Evolutionary conservation across 2,797 vertebrate species (phyloP).

Genomic region (Mus caroli): DNA sequence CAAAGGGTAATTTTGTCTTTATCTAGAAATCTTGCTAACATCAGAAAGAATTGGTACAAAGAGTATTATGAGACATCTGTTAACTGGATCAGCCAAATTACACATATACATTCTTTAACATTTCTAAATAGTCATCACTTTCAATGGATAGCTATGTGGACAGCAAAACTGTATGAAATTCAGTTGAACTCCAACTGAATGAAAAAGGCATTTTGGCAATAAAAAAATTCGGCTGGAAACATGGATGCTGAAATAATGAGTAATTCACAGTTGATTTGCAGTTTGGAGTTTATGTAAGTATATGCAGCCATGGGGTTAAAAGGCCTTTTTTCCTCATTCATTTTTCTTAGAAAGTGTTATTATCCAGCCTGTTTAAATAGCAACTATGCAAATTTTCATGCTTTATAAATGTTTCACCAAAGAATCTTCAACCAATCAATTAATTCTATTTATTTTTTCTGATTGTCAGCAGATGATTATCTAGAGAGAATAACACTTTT

Average conservation of each 20-base stretch:
- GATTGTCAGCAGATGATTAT: constrained; percentile 75
- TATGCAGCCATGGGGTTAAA: constrained; percentile 77
- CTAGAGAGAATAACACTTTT: constrained; percentile 7
- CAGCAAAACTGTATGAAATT: constrained; percentile 72
- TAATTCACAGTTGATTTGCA: constrained; percentile 83
- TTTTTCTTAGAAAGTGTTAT: constrained; percentile 83
- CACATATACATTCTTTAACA: constrained; percentile 56
- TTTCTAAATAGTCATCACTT: constrained; percentile 79
- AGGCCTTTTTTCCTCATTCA: constrained; percentile 80
- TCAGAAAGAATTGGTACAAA: constrained; percentile 71
- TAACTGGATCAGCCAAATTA: constrained; percentile 73
- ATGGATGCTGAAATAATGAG: constrained; percentile 81
- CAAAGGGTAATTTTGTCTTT: constrained; percentile 72
- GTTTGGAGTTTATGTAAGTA: constrained; percentile 79
- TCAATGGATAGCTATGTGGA: constrained; percentile 70
- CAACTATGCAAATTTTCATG: constrained; percentile 80
- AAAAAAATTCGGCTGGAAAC: constrained; percentile 76
- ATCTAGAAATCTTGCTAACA: constrained; percentile 73
- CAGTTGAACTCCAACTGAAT: constrained; percentile 72
- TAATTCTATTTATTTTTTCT: constrained; percentile 71
- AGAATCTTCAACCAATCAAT: constrained; percentile 76
- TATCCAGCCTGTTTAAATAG: constrained; percentile 79
- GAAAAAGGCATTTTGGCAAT: constrained; percentile 78
- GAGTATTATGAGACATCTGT: constrained; percentile 76
- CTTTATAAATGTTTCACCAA: constrained; percentile 79